Conservation (phyloP, 2,113 vertebrate species). For the Xenopus laevis region DNA sequence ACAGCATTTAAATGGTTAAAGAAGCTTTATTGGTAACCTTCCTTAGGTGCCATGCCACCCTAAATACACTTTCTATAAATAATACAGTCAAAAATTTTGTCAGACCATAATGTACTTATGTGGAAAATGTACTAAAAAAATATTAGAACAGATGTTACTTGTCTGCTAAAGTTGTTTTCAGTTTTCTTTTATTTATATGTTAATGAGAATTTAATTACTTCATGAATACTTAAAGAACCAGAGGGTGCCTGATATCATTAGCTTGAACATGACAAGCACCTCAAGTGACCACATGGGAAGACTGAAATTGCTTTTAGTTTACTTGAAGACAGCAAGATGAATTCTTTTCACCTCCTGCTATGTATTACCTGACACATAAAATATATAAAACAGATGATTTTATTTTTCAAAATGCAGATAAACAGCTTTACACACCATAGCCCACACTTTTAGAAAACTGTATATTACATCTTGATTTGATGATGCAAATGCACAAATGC, state of each 20-base stretch:
- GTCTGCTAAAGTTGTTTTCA: slow-evolving; percentile 75
- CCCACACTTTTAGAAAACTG: neutral
- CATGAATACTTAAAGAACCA: slow-evolving; percentile 82
- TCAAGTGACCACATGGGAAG: slow-evolving; percentile 81
- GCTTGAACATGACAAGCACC: slow-evolving; percentile 77
- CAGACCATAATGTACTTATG: slow-evolving; percentile 65
- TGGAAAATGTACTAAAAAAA: slow-evolving; percentile 73
- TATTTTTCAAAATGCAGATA: slow-evolving; percentile 10
- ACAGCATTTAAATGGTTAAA: too few relatives aligned
- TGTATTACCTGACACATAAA: slow-evolving; percentile 63
- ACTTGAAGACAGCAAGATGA: slow-evolving; percentile 70
- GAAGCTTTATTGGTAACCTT: slow-evolving; percentile 52
- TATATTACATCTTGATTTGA: neutral
- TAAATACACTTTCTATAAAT: slow-evolving; percentile 75
- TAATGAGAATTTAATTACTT: slow-evolving; percentile 89
- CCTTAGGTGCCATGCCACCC: slow-evolving; percentile 65
- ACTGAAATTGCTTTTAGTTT: slow-evolving; percentile 76
- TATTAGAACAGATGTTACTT: slow-evolving; percentile 80
- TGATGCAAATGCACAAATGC: neutral
- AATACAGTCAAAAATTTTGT: slow-evolving; percentile 66
- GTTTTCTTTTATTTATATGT: slow-evolving; percentile 85
- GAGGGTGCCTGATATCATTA: slow-evolving; percentile 80
- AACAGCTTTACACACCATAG: neutral
- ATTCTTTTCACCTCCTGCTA: slow-evolving; percentile 73
- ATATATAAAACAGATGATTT: slow-evolving; percentile 48